Evolutionary conservation across 2,113 vertebrate genomes (phyloP).

Genomic region (Labeo catla): DNA sequence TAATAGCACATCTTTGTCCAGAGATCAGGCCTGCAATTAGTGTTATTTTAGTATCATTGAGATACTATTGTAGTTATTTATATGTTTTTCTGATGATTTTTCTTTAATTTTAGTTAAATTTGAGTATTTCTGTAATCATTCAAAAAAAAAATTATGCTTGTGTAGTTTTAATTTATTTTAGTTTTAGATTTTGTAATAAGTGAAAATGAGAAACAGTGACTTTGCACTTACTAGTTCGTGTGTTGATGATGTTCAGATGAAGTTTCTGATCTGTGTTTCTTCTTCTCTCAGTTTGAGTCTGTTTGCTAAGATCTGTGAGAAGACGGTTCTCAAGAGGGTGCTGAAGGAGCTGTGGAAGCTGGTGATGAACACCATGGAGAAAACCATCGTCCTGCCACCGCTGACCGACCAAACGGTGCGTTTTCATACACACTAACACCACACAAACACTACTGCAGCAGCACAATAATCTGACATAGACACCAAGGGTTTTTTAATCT

Average conservation of each 20-base stretch:
- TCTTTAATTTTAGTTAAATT: too few species aligned
- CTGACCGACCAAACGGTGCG: slow-evolving; percentile 94
- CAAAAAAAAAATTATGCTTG: too few species aligned
- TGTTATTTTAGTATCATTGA: too few species aligned
- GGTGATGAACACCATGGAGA: slow-evolving; percentile 99
- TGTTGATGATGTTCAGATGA: background rate
- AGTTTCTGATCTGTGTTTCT: background rate
- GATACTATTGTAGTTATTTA: too few species aligned
- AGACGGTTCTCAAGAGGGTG: slow-evolving; percentile 95
- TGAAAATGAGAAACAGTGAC: too few species aligned
- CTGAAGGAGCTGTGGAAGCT: slow-evolving; percentile 98
- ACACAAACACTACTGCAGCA: background rate
- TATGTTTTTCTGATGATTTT: too few species aligned
- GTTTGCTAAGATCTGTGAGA: slow-evolving; percentile 98
- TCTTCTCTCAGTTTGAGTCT: slow-evolving; percentile 84
- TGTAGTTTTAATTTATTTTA: too few species aligned
- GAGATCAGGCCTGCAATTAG: too few species aligned
- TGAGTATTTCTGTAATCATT: too few species aligned
- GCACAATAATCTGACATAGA: background rate
- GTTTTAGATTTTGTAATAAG: too few species aligned
- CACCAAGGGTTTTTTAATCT: too few species aligned
- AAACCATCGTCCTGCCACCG: slow-evolving; percentile 91
- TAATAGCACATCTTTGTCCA: too few species aligned
- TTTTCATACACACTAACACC: slow-evolving; percentile 13
- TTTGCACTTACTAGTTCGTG: background rate